Conservation (phyloP, 2,113 vertebrate genomes). For the Odocoileus virginianus region DNA sequence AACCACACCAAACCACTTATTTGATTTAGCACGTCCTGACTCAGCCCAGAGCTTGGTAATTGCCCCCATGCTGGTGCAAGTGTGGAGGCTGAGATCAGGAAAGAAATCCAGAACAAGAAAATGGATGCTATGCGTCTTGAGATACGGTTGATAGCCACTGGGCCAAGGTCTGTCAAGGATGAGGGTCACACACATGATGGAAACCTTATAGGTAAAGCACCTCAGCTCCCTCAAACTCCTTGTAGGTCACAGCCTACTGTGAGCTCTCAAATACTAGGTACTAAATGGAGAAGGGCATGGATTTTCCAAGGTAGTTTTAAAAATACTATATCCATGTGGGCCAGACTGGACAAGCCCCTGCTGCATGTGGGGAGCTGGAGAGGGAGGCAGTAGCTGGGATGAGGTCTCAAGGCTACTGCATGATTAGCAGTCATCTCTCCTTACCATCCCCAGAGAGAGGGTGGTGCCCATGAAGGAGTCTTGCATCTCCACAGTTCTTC, state of each 20-base stretch:
- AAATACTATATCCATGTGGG: not conserved
- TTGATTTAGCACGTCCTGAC: not conserved
- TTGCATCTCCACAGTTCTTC: not conserved
- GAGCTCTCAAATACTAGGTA: not conserved
- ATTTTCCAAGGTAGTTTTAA: not conserved
- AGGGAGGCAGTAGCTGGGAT: not conserved
- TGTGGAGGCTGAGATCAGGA: not conserved
- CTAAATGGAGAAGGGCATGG: not conserved
- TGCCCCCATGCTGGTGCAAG: not conserved
- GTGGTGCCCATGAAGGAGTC: accelerated
- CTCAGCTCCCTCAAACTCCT: not conserved
- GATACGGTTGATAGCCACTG: not conserved
- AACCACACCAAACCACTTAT: not conserved
- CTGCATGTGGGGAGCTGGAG: accelerated
- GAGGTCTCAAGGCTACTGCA: not conserved
- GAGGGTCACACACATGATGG: not conserved
- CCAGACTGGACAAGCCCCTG: not conserved
- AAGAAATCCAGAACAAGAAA: not conserved
- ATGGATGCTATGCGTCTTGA: not conserved
- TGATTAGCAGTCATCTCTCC: not conserved
- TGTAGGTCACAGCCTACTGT: not conserved
- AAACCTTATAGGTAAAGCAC: not conserved
- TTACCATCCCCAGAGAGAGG: not conserved
- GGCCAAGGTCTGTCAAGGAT: not conserved
- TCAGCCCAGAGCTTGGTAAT: not conserved